Evolutionary conservation across 2,113 vertebrate species (phyloP), one percentile per base, ranked within the genome.

Genomic region (Microtus richardsoni): DNA sequence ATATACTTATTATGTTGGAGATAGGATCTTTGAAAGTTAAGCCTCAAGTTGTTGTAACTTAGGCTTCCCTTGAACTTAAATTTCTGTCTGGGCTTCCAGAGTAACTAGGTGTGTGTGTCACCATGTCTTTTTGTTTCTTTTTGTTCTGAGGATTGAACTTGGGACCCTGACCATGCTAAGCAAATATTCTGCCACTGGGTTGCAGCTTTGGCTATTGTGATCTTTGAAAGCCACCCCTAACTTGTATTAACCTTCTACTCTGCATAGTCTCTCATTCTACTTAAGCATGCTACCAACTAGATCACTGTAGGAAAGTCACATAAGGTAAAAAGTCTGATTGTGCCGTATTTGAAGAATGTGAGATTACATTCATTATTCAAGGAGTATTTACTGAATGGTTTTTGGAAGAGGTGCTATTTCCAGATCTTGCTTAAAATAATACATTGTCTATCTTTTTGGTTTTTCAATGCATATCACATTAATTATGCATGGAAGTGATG

Each of bases 371-470:
- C 52, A 80, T 85, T 54, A 73, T 54, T 78, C 11, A 80, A 41
- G 10, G 12, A 83, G 58, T 83, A 60, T 39, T 83, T 24, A 41
- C 54, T 16, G 36, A 68, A 66, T 89, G 93, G 89, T 78, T 88
- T 80, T 39, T 75, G 14, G 49, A 60, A 92, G 54, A 92, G 26
- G 8, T 84, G 12, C 22, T 78, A 60, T 89, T 95, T 62, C 5
- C 7, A 91, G 52, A 60, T 30, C 49, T 85, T 62, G 13, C 75
- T 91, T 78, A 94, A 91, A 85, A 75, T 91, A 93, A 71, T 77
- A 73, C 91, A 93, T 83, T 79, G 47, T n/a, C 28, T 91, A 24
- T 93, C 78, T 36, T n/a, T 75, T 96, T 89, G n/a, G 14, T 24
- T 80, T 95, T 70, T 78, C 75, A 90, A 21, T 71, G 5, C 77